phyloP scores from a whole-genome alignment of 2,888 invertebrate species.

The Stenodema calcarata region DNA sequence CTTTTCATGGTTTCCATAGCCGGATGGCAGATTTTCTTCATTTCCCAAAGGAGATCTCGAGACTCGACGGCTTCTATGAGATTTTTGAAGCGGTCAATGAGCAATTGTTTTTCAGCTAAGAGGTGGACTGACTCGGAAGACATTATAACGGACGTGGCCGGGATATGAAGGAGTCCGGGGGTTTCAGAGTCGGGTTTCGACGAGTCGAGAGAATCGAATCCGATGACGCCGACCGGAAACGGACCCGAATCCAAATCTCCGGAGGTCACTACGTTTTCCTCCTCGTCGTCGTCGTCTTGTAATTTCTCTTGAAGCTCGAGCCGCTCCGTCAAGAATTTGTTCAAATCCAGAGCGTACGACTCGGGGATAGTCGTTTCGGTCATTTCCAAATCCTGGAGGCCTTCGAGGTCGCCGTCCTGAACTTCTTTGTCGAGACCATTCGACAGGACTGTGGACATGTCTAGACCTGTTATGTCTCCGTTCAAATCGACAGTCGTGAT shows the following conservation, averaged over 20 bases:
- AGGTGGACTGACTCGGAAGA: not conserved
- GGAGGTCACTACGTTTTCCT: not conserved
- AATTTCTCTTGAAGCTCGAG: not conserved
- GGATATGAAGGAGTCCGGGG: not conserved
- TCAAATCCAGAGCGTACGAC: not conserved
- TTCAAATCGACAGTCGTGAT: constrained; percentile 14
- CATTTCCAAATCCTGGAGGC: not conserved
- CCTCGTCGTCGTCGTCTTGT: not conserved
- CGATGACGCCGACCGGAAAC: not conserved
- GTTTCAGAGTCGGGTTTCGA: not conserved
- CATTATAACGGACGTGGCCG: not conserved
- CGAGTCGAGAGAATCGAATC: not conserved
- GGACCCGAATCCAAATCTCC: not conserved
- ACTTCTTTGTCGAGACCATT: not conserved
- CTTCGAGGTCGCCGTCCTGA: not conserved
- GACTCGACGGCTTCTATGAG: not conserved
- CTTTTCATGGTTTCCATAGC: constrained; percentile 26
- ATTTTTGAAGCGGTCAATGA: constrained; percentile 15
- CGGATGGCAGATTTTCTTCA: constrained; percentile 28
- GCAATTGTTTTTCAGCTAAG: not conserved
- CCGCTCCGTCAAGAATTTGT: not conserved
- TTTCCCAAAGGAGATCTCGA: constrained; percentile 12
- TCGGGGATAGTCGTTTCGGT: not conserved
- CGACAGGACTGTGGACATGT: not conserved
- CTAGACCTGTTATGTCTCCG: not conserved